A percentile compares a stretch with the other conserved stretches of the same genome.
Conservation (phyloP, 2,113 vertebrate species). For the Amphiprion percula region DNA sequence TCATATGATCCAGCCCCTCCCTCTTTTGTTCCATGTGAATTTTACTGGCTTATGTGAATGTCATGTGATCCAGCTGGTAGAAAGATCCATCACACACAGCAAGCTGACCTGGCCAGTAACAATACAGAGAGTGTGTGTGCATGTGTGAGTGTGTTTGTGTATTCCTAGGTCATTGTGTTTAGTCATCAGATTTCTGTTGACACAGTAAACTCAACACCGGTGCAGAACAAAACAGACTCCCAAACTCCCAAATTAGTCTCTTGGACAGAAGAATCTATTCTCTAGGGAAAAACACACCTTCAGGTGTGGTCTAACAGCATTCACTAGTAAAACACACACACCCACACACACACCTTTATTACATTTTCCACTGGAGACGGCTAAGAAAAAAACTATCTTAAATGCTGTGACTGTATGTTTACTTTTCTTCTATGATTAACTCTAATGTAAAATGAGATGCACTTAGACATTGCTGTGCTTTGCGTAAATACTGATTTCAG, state of each 20-base stretch:
- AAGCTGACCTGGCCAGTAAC: constrained; percentile 62
- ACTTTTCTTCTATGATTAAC: no score
- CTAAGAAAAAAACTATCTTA: background rate
- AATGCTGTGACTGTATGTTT: no score
- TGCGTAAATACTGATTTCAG: no score
- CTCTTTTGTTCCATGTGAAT: constrained; percentile 59
- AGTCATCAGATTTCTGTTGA: constrained; percentile 81
- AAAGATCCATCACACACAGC: constrained; percentile 66
- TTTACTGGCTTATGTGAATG: constrained; percentile 57
- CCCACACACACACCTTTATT: background rate
- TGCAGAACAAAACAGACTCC: constrained; percentile 44
- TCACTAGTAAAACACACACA: background rate
- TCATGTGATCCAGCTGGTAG: constrained; percentile 72
- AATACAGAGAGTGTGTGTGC: constrained; percentile 43
- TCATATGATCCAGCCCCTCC: constrained; percentile 61
- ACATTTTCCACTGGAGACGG: background rate
- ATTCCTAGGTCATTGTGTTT: constrained; percentile 53
- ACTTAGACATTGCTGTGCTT: no score
- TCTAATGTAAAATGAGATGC: background rate
- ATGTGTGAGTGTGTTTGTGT: constrained; percentile 29
- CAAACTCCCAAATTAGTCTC: background rate
- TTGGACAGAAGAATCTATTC: background rate
- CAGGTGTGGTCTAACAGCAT: constrained; percentile 6
- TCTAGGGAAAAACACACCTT: background rate
- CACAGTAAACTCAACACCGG: constrained; percentile 65